These are phyloP conservation scores for Oegoconia quadripuncta DNA, from an alignment of 2,888 invertebrate genomes.

Conservation along the genomic window DNA sequence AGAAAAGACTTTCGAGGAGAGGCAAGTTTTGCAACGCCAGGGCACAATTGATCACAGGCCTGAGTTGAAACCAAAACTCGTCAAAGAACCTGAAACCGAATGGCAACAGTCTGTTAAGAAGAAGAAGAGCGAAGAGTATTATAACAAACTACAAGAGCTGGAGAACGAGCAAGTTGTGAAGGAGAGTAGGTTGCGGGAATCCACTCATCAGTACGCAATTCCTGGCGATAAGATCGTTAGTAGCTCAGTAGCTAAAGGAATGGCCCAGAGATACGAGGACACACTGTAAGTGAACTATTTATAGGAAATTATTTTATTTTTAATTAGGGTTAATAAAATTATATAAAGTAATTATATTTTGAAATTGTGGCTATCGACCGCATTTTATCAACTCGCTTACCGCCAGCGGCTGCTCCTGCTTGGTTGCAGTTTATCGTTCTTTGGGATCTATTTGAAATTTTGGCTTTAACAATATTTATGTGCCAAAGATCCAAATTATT, in stretches of 20 bases:
- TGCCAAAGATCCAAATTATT: too few species aligned
- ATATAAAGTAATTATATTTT: neutral
- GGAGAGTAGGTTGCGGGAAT: constrained; percentile 87
- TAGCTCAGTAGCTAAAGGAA: constrained; percentile 88
- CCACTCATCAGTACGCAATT: constrained; percentile 89
- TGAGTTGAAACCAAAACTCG: constrained; percentile 82
- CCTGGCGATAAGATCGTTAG: constrained; percentile 90
- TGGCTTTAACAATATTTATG: too few species aligned
- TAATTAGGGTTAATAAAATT: constrained; percentile 1
- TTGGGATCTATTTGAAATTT: too few species aligned
- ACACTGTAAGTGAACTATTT: constrained; percentile 84
- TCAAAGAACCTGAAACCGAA: constrained; percentile 87
- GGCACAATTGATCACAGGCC: constrained; percentile 81
- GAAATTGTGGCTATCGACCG: too few species aligned
- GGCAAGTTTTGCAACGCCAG: constrained; percentile 84
- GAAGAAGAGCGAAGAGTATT: constrained; percentile 91
- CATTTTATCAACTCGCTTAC: too few species aligned
- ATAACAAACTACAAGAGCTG: constrained; percentile 87
- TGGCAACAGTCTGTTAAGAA: constrained; percentile 91
- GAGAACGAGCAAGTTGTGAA: constrained; percentile 92
- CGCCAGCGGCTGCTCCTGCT: too few species aligned
- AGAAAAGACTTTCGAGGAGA: constrained; percentile 92
- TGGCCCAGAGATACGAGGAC: constrained; percentile 92
- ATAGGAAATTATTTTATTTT: neutral
- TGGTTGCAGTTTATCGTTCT: too few species aligned